phyloP scores from a whole-genome alignment of 2,797 vertebrate species.

The Telmatherina bonti region DNA sequence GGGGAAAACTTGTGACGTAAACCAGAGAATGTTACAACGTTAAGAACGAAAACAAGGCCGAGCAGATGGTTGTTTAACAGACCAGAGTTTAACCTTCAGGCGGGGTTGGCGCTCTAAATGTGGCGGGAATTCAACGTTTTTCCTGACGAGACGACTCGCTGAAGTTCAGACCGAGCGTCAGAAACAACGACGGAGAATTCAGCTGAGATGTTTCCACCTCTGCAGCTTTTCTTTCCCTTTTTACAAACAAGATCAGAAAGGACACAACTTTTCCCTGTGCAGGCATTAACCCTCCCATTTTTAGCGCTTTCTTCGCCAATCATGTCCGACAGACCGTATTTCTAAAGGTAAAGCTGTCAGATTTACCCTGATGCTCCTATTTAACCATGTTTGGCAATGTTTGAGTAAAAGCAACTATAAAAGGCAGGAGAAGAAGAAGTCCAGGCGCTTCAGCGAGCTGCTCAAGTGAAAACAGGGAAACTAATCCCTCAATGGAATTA shows the following conservation, averaged over 20 bases:
- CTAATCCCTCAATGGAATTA: conserved; percentile 18
- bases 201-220: not conserved
- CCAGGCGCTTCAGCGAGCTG: conserved; percentile 24
- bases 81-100: conserved; percentile 14
- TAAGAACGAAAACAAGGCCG: not conserved
- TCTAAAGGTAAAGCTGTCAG: conserved; percentile 30
- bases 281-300: conserved; percentile 12
- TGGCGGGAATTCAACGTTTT: conserved; percentile 24
- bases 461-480: conserved; percentile 21
- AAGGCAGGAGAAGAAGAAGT: conserved; percentile 39
- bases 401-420: conserved; percentile 38
- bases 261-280: conserved; percentile 7
- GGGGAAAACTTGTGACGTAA: too few species aligned
- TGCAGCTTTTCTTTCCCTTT: not conserved
- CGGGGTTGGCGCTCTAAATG: not conserved
- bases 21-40: too few species aligned
- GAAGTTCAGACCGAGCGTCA: too few species aligned
- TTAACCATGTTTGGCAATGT: conserved; percentile 59
- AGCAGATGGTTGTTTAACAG: conserved; percentile 9
- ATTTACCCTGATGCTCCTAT: conserved; percentile 9
- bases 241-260: not conserved
- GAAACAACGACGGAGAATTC: too few species aligned
- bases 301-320: conserved; percentile 39
- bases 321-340: conserved; percentile 20
- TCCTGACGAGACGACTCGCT: too few species aligned